These are phyloP conservation scores for Arenicola marina DNA, from an alignment of 2,888 invertebrate species.

Conservation along the genomic window DNA sequence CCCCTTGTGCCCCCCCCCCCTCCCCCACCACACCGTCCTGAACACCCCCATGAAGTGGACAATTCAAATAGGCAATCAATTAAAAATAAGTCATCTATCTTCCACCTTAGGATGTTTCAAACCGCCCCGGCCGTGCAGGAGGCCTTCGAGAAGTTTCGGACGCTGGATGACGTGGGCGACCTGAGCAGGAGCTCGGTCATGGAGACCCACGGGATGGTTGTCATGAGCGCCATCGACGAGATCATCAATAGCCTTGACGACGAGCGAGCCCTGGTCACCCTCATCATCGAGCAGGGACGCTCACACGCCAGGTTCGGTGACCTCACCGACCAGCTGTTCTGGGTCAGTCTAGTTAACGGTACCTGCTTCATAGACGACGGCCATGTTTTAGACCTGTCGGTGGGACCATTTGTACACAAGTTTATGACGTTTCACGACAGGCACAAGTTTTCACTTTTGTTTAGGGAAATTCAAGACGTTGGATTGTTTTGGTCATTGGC, in stretches of 20 bases:
- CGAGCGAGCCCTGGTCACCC: constrained; percentile 3
- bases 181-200: constrained; percentile 16
- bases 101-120: constrained; percentile 24
- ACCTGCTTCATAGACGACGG: too few species aligned
- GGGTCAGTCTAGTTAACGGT: constrained; percentile 10
- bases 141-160: constrained; percentile 24
- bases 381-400: too few species aligned
- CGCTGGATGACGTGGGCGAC: constrained; percentile 11
- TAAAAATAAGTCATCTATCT: too few species aligned
- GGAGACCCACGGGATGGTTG: constrained; percentile 21
- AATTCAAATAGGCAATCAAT: too few species aligned
- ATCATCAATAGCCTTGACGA: constrained; percentile 24
- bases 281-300: constrained; percentile 19
- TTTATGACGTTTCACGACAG: too few species aligned
- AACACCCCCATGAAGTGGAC: too few species aligned
- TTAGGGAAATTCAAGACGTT: too few species aligned
- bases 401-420: too few species aligned
- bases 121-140: constrained; percentile 13
- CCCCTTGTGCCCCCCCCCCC: too few species aligned
- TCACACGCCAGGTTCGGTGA: constrained; percentile 24
- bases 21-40: too few species aligned
- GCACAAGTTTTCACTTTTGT: too few species aligned
- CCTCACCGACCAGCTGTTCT: constrained; percentile 19
- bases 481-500: too few species aligned
- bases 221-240: constrained; percentile 27